phyloP scores from a whole-genome alignment of 2,888 invertebrate genomes.

The Teinopalpus imperialis region DNA sequence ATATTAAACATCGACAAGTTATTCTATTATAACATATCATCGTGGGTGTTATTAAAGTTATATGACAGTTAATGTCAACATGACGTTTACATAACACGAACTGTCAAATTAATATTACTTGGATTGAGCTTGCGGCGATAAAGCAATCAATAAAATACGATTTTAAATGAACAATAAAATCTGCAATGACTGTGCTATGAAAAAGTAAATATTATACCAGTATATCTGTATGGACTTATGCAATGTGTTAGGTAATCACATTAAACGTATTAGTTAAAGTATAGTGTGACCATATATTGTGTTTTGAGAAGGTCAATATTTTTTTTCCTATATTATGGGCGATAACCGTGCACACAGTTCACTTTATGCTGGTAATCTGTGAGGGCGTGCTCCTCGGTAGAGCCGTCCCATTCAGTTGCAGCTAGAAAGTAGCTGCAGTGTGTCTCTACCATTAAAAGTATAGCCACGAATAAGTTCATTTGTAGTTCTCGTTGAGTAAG shows the following conservation, averaged over 20 bases:
- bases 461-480: no score
- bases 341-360: no score
- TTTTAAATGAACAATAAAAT: conserved; percentile 21
- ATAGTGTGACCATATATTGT: neutral
- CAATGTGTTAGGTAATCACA: conserved; percentile 13
- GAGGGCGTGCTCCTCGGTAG: no score
- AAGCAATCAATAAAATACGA: no score
- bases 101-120: conserved; percentile 9
- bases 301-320: no score
- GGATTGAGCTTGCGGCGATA: conserved; percentile 4
- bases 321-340: no score
- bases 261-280: conserved; percentile 2
- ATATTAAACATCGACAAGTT: neutral
- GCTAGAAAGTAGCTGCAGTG: no score
- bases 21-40: conserved; percentile 2
- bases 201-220: conserved; percentile 8
- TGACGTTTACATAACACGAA: conserved; percentile 16
- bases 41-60: neutral
- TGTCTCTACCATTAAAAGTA: no score
- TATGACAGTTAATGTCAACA: conserved; percentile 2
- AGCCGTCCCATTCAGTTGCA: no score
- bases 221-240: conserved; percentile 4
- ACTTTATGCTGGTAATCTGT: no score
- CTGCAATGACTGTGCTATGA: conserved; percentile 13
- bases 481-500: no score